These are phyloP conservation scores for Pelecanoides urinatrix DNA, from an alignment of 2,113 vertebrate species.

Conservation along the genomic window DNA sequence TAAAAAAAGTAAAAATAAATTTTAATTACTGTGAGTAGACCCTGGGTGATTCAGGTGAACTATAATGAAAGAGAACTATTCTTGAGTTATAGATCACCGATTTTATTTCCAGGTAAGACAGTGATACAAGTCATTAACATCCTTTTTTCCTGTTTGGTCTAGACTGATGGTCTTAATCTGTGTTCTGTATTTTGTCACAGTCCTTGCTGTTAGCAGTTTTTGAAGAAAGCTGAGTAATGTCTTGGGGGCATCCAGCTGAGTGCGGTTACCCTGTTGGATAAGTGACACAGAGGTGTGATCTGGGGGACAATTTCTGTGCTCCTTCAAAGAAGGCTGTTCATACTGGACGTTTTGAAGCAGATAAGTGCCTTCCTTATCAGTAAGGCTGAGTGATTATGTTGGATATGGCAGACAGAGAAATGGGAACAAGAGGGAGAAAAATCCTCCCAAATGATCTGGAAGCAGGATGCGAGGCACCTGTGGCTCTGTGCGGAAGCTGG, in stretches of 20 bases:
- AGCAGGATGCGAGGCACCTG: not conserved
- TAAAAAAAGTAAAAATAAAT: not conserved
- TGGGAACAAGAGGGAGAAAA: not conserved
- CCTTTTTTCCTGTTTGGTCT: not conserved
- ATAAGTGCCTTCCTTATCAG: not conserved
- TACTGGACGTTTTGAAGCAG: not conserved
- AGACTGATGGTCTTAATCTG: not conserved
- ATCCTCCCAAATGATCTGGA: not conserved
- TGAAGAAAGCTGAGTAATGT: not conserved
- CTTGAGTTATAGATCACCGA: not conserved
- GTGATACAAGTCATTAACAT: not conserved
- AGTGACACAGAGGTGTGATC: not conserved
- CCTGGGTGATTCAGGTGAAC: not conserved
- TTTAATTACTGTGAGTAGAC: not conserved
- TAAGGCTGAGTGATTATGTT: not conserved
- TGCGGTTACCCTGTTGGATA: not conserved
- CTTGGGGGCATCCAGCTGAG: not conserved
- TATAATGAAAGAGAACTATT: not conserved
- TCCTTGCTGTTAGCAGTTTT: not conserved
- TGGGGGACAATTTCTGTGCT: not conserved
- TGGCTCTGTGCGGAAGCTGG: not conserved
- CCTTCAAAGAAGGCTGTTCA: not conserved
- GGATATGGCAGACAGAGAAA: not conserved
- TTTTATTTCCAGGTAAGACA: not conserved
- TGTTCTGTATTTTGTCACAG: not conserved